Conservation (phyloP, 2,797 vertebrate genomes). For the Channallabes apus region DNA sequence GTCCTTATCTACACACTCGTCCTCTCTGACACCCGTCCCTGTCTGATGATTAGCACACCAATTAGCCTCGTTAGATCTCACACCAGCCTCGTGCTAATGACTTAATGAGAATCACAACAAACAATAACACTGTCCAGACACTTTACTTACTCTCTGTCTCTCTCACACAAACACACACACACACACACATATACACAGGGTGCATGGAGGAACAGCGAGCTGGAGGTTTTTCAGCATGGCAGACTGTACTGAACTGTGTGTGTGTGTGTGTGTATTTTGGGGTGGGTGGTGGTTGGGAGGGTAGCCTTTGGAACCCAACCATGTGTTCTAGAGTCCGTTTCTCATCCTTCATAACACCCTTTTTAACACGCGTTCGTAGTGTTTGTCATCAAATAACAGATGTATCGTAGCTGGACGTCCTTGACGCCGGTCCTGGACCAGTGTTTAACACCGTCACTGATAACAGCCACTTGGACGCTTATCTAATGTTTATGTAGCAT, state of each 20-base stretch:
- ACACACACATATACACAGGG: not conserved
- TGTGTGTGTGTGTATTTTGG: not conserved
- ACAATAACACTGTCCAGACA: constrained; percentile 41
- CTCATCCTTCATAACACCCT: constrained; percentile 6
- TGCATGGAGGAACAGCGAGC: not conserved
- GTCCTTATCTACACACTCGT: not conserved
- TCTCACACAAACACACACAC: not conserved
- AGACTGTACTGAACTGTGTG: constrained; percentile 24
- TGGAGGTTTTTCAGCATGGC: constrained; percentile 31
- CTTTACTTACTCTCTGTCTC: not conserved
- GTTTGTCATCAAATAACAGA: constrained; percentile 34
- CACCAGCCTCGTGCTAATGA: constrained; percentile 30
- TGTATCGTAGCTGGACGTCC: constrained; percentile 4
- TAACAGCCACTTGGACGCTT: constrained; percentile 1
- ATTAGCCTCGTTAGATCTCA: constrained; percentile 30
- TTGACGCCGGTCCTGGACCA: not conserved
- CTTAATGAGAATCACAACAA: constrained; percentile 42
- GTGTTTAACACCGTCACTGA: not conserved
- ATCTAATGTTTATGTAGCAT: not conserved
- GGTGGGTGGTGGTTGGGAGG: not conserved
- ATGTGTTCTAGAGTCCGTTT: constrained; percentile 10
- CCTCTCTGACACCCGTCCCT: not conserved
- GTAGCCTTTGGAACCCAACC: not conserved
- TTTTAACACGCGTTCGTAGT: constrained; percentile 16
- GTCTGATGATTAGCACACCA: constrained; percentile 5